Conservation (phyloP, 2,888 invertebrate genomes). For the Brachyopa scutellaris region DNA sequence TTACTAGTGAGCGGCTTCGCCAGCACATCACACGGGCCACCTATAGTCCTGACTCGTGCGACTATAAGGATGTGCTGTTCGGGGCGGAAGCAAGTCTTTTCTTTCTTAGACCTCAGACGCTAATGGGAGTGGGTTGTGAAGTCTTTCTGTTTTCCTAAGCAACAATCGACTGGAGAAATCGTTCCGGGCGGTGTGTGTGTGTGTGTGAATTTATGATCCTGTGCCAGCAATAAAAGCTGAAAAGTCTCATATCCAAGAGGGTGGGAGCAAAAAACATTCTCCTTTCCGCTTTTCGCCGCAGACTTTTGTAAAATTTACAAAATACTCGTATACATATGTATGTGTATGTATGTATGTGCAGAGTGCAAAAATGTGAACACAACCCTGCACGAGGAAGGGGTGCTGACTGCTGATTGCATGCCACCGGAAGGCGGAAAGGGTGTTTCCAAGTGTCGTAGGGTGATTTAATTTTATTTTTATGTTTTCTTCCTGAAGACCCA, state of each 20-base stretch:
- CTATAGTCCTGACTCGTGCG: constrained; percentile 19
- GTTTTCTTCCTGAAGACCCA: constrained; percentile 54
- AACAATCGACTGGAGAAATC: constrained; percentile 72
- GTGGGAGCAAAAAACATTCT: constrained; percentile 65
- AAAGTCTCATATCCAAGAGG: constrained; percentile 55
- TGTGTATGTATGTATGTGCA: constrained; percentile 27
- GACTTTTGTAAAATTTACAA: constrained; percentile 54
- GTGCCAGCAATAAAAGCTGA: constrained; percentile 65
- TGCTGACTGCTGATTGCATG: constrained; percentile 33
- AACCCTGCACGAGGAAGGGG: constrained; percentile 3
- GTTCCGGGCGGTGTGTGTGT: constrained; percentile 73
- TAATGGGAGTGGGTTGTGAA: constrained; percentile 57
- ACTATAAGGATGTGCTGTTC: constrained; percentile 44
- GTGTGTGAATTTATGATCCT: constrained; percentile 74
- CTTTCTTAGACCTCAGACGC: constrained; percentile 42
- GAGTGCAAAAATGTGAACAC: constrained; percentile 39
- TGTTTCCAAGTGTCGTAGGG: constrained; percentile 68
- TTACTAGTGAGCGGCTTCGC: constrained; percentile 31
- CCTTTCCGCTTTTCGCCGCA: constrained; percentile 31
- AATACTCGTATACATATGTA: too few species aligned
- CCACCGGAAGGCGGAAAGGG: constrained; percentile 70
- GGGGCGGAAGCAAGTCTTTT: constrained; percentile 62
- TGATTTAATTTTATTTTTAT: constrained; percentile 75
- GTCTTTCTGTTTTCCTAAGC: constrained; percentile 62
- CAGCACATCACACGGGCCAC: constrained; percentile 52